These are phyloP conservation scores for Platyscapa corneri DNA, from an alignment of 1,140 invertebrate species.

Conservation along the genomic window DNA sequence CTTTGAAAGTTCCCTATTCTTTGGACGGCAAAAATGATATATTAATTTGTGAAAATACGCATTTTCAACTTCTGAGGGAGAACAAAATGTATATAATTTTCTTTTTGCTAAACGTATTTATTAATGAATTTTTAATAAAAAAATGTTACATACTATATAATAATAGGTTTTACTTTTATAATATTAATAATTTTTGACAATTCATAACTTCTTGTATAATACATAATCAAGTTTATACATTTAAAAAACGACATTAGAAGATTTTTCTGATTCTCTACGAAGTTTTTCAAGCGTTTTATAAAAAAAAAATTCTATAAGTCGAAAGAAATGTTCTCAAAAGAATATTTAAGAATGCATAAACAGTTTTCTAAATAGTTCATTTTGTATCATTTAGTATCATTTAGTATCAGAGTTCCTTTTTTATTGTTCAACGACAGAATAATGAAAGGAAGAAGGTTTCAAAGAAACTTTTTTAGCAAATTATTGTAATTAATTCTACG, in stretches of 20 bases:
- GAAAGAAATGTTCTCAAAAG: background rate
- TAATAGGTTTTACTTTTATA: background rate
- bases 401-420: background rate
- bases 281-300: slow-evolving; percentile 14
- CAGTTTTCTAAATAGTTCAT: background rate
- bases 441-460: background rate
- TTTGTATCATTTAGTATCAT: no score
- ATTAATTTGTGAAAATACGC: background rate
- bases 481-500: slow-evolving; percentile 41
- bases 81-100: background rate
- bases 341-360: background rate
- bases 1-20: background rate
- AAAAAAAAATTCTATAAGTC: background rate
- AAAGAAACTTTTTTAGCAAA: slow-evolving; percentile 46
- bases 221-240: background rate
- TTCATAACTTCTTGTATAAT: background rate
- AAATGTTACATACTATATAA: background rate
- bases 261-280: background rate
- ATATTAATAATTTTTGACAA: slow-evolving; percentile 35
- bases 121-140: background rate
- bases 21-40: background rate
- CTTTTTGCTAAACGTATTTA: background rate
- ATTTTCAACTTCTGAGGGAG: background rate
- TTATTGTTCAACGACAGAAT: background rate
- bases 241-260: background rate